phyloP scores from a whole-genome alignment of 2,113 vertebrate species.

The Alligator sinensis region DNA sequence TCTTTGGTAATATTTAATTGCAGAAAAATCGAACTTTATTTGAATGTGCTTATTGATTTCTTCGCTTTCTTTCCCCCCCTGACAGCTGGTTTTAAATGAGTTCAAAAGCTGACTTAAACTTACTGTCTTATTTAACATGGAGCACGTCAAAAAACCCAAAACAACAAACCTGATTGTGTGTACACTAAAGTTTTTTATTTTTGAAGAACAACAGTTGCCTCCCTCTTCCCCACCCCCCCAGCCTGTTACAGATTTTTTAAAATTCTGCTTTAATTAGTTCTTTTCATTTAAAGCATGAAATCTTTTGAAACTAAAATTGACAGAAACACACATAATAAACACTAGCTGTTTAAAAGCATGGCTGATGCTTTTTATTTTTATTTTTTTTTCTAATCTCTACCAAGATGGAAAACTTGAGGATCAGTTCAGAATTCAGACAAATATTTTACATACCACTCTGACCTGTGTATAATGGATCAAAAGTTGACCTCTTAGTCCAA shows the following conservation, averaged over 20 bases:
- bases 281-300: background rate
- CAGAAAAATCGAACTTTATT: background rate
- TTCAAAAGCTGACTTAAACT: conserved; percentile 3
- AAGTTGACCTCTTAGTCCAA: background rate
- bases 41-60: background rate
- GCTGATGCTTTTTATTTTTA: background rate
- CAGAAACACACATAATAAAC: background rate
- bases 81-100: background rate
- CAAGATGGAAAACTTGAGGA: background rate
- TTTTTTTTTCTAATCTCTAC: background rate
- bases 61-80: background rate
- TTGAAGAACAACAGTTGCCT: background rate
- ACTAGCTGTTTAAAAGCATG: background rate
- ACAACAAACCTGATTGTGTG: background rate
- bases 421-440: background rate
- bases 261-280: background rate
- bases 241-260: background rate
- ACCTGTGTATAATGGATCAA: background rate
- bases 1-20: background rate
- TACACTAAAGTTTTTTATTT: background rate
- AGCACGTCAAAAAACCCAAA: background rate
- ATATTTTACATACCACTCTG: background rate
- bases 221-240: background rate
- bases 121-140: background rate
- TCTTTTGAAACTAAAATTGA: background rate